phyloP scores from a whole-genome alignment of 2,797 vertebrate genomes.

The Enteromius viviparus region DNA sequence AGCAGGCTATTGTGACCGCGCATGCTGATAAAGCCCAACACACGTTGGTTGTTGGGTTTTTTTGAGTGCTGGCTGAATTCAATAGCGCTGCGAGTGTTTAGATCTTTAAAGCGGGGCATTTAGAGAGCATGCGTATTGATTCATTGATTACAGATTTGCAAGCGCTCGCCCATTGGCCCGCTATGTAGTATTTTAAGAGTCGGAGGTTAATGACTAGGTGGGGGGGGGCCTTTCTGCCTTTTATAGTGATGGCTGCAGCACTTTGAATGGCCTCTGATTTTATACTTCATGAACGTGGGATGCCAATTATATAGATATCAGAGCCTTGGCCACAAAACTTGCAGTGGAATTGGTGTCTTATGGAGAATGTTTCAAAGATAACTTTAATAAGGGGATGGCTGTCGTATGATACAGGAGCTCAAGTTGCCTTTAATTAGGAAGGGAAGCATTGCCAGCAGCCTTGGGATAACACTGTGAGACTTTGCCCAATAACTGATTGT shows the following conservation, averaged over 20 bases:
- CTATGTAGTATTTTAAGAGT: conserved; percentile 43
- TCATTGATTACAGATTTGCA: conserved; percentile 66
- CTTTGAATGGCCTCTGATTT: conserved; percentile 48
- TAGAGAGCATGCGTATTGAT: conserved; percentile 61
- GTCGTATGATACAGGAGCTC: conserved; percentile 32
- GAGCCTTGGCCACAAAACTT: conserved; percentile 25
- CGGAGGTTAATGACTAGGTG: conserved; percentile 49
- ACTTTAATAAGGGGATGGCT: conserved; percentile 56
- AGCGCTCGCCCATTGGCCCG: conserved; percentile 38
- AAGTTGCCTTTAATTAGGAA: conserved; percentile 54
- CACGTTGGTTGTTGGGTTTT: conserved; percentile 38
- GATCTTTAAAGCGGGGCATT: conserved; percentile 56
- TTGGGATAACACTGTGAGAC: conserved; percentile 21
- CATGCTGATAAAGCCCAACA: conserved; percentile 41
- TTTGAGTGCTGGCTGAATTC: conserved; percentile 14
- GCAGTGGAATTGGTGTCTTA: conserved; percentile 45
- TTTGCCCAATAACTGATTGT: conserved; percentile 42
- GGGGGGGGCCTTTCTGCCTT: conserved; percentile 29
- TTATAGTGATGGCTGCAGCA: conserved; percentile 31
- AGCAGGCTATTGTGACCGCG: conserved; percentile 42
- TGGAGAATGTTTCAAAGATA: conserved; percentile 35
- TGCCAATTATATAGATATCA: conserved; percentile 62
- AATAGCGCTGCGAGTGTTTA: conserved; percentile 64
- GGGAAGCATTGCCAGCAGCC: conserved; percentile 11
- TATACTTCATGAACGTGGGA: conserved; percentile 41